Conservation (phyloP, 2,888 invertebrate species). For the Metallyticus violacea region DNA sequence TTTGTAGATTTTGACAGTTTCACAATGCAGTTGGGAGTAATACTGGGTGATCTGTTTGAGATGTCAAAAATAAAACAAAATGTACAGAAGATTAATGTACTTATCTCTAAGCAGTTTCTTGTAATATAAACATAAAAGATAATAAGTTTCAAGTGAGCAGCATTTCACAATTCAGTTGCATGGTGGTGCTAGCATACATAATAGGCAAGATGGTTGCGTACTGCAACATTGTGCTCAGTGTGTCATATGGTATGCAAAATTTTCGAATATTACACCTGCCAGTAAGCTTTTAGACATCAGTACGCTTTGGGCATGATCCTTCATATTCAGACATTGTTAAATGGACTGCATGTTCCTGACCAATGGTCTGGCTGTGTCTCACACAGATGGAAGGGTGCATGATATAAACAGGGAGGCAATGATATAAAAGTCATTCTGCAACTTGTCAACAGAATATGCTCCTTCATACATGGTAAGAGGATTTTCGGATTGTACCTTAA, state of each 20-base stretch:
- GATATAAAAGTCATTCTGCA: no score
- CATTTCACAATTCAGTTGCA: no score
- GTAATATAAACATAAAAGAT: no score
- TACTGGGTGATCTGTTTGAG: background rate
- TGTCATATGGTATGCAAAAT: background rate
- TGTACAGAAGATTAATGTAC: background rate
- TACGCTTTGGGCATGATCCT: background rate
- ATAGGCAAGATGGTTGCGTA: no score
- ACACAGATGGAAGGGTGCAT: background rate
- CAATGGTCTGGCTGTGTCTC: background rate
- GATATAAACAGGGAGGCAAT: background rate
- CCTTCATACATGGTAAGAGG: no score
- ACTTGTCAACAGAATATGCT: no score
- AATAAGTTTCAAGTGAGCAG: background rate
- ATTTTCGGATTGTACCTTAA: no score
- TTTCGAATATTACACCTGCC: background rate
- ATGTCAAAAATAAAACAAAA: background rate
- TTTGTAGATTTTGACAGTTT: no score
- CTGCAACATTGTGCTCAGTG: no score
- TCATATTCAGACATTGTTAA: background rate
- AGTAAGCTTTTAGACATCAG: background rate
- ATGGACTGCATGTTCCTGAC: background rate
- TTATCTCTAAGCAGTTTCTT: background rate
- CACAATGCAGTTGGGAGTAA: no score
- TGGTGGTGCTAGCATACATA: no score